Conservation (phyloP, 2,888 invertebrate species). For the Calameuta filiformis region DNA sequence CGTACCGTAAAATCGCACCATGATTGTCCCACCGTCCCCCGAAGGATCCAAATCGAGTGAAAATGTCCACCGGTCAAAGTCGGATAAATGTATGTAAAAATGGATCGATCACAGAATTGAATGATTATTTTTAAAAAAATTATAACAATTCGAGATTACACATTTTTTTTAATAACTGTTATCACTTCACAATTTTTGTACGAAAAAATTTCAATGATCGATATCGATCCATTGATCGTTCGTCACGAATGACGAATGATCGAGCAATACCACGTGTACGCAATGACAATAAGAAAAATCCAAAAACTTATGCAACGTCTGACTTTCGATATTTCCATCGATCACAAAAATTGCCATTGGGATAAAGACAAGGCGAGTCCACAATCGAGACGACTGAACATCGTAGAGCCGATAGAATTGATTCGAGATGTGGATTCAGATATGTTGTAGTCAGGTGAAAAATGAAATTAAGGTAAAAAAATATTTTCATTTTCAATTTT, state of each 20-base stretch:
- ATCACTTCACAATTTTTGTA: background rate
- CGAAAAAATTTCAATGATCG: background rate
- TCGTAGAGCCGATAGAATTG: too few species aligned
- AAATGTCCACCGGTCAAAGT: background rate
- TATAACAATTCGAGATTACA: background rate
- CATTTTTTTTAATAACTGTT: too few species aligned
- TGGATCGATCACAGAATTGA: background rate
- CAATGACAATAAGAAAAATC: background rate
- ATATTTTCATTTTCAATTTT: too few species aligned
- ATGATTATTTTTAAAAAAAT: background rate
- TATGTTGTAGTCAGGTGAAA: too few species aligned
- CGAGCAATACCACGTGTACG: too few species aligned
- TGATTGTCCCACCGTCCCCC: background rate
- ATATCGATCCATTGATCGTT: background rate
- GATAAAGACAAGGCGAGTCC: background rate
- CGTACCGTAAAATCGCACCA: background rate
- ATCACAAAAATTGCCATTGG: background rate
- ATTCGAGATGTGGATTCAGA: too few species aligned
- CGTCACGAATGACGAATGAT: background rate
- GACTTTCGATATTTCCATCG: background rate
- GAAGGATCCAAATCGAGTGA: background rate
- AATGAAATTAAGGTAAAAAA: too few species aligned
- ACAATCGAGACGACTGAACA: too few species aligned
- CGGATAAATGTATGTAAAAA: background rate
- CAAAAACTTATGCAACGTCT: background rate